phyloP scores from a whole-genome alignment of 2,797 vertebrate species.

The Odontamblyopus lacepedii region DNA sequence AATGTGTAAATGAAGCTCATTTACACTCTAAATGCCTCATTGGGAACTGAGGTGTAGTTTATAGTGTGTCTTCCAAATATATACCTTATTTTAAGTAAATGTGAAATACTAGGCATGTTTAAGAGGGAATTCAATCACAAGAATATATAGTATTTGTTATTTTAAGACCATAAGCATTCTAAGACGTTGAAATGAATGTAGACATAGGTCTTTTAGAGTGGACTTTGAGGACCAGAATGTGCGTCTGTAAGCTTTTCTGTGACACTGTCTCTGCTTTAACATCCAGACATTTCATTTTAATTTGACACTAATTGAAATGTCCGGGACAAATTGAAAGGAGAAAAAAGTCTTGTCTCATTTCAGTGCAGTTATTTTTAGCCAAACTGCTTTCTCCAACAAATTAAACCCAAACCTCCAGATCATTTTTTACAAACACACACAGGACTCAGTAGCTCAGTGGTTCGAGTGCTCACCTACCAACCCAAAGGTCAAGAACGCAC shows the following conservation, averaged over 20 bases:
- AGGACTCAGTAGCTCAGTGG: constrained; percentile 1
- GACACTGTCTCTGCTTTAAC: constrained; percentile 1
- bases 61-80: no score
- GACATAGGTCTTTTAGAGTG: not conserved
- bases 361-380: constrained; percentile 5
- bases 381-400: constrained; percentile 12
- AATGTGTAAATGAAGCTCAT: no score
- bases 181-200: not conserved
- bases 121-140: no score
- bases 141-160: no score
- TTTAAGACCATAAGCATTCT: not conserved
- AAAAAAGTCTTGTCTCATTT: not conserved
- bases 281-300: constrained; percentile 13
- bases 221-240: not conserved
- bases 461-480: not conserved
- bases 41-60: no score
- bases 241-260: not conserved
- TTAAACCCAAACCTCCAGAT: constrained; percentile 10
- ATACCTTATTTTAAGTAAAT: no score
- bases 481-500: not conserved
- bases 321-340: constrained; percentile 2
- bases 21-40: no score
- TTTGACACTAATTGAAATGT: constrained; percentile 9
- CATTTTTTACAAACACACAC: not conserved
- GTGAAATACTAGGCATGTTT: no score